A percentile compares a stretch with the other conserved stretches of the same genome.
These are phyloP conservation scores for Anoura caudifer DNA, from an alignment of 2,113 vertebrate species.

Conservation along the genomic window DNA sequence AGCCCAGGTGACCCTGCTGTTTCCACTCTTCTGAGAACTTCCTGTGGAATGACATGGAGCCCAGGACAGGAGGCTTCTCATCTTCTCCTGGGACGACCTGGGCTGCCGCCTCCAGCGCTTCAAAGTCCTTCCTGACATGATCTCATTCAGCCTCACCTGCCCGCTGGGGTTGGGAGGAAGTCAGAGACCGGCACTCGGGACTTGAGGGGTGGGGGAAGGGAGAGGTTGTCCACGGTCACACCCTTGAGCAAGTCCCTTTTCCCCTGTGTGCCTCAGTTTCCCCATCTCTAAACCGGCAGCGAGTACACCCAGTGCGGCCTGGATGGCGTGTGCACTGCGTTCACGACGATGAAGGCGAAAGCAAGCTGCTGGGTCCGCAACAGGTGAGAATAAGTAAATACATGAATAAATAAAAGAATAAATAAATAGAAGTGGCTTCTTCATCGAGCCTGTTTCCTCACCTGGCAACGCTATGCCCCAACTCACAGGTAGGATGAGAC, in stretches of 20 bases:
- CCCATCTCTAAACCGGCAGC: not conserved
- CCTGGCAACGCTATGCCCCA: not conserved
- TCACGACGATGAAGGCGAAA: not conserved
- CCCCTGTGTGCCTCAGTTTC: not conserved
- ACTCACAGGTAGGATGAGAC: not conserved
- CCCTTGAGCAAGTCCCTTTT: not conserved
- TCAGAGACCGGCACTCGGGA: not conserved
- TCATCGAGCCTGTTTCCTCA: not conserved
- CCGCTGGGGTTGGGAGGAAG: not conserved
- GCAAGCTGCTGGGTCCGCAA: not conserved
- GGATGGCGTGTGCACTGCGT: not conserved
- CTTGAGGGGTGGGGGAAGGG: not conserved
- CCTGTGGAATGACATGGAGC: not conserved
- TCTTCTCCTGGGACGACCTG: not conserved
- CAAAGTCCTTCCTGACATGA: constrained; percentile 36
- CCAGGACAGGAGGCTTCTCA: constrained; percentile 13
- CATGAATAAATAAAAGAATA: no score
- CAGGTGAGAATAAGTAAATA: not conserved
- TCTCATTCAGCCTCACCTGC: not conserved
- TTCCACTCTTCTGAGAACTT: not conserved
- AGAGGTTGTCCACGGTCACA: not conserved
- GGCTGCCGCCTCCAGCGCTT: not conserved
- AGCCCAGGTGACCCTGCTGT: not conserved
- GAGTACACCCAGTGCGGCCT: no score
- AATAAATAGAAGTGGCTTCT: not conserved